Conservation (phyloP, 2,797 vertebrate species). For the Rhinophrynus dorsalis region DNA sequence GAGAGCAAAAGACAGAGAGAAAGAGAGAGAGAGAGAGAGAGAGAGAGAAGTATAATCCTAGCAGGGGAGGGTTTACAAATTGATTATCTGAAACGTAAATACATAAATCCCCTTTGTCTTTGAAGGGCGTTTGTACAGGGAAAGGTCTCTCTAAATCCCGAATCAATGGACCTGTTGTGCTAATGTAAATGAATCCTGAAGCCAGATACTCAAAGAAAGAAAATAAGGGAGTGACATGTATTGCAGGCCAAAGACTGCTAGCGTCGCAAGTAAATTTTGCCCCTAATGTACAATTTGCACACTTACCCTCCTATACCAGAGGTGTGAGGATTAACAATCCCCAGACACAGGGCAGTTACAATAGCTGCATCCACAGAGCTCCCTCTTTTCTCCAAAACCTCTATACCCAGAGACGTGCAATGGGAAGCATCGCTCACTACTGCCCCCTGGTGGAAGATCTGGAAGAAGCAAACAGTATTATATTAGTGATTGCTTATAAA, state of each 20-base stretch:
- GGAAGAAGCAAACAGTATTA: background rate
- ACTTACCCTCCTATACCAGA: slow-evolving; percentile 93
- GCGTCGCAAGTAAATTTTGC: too few relatives aligned
- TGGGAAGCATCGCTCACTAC: slow-evolving; percentile 89
- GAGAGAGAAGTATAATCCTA: too few relatives aligned
- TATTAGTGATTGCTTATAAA: too few relatives aligned
- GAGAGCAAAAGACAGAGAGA: too few relatives aligned
- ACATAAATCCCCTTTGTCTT: background rate
- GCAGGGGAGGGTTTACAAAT: background rate
- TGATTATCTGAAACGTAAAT: background rate
- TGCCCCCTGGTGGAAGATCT: slow-evolving; percentile 90
- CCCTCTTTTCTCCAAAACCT: slow-evolving; percentile 80
- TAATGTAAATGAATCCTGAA: background rate
- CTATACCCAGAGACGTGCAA: slow-evolving; percentile 87
- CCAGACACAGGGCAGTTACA: slow-evolving; percentile 83
- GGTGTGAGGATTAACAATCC: slow-evolving; percentile 89
- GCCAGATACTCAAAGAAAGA: background rate
- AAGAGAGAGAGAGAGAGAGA: too few relatives aligned
- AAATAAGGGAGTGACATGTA: too few relatives aligned
- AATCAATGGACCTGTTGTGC: slow-evolving; percentile 11
- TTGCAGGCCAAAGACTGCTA: too few relatives aligned
- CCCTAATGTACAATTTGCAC: too few relatives aligned
- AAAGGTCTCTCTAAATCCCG: background rate
- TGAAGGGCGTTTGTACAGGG: background rate
- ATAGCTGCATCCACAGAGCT: slow-evolving; percentile 95